These are phyloP conservation scores for Lasioglossum morio DNA, from an alignment of 2,888 invertebrate species.

Conservation along the genomic window DNA sequence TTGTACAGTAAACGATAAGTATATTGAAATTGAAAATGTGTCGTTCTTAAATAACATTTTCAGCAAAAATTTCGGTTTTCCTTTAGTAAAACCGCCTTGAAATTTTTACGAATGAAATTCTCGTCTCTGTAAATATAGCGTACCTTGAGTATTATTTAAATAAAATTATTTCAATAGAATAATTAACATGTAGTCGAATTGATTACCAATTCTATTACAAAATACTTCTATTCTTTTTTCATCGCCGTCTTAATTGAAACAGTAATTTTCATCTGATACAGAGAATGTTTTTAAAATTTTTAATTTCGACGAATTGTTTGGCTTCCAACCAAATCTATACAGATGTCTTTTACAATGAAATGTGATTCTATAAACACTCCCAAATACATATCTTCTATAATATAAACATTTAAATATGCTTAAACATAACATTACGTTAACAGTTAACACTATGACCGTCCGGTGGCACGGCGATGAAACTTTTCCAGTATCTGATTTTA, in stretches of 20 bases:
- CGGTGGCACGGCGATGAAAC: background rate
- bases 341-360: background rate
- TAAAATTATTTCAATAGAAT: background rate
- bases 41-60: constrained; percentile 49
- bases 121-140: background rate
- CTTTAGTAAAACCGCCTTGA: background rate
- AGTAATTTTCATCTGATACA: background rate
- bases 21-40: constrained; percentile 18
- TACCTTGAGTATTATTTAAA: background rate
- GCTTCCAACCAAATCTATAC: background rate
- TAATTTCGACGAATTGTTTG: background rate
- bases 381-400: background rate
- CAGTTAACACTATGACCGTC: background rate
- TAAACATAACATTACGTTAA: background rate
- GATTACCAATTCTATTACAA: background rate
- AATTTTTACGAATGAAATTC: constrained; percentile 10
- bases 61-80: constrained; percentile 7
- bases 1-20: constrained; percentile 51
- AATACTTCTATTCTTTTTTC: background rate
- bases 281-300: background rate
- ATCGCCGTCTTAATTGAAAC: background rate
- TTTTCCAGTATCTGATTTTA: background rate
- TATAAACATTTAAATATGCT: background rate
- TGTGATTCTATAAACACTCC: background rate
- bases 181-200: background rate